Evolutionary conservation across 53 echinoderm and acorn worm genomes (phyloP).

Genomic region (Holothuria scabra): DNA sequence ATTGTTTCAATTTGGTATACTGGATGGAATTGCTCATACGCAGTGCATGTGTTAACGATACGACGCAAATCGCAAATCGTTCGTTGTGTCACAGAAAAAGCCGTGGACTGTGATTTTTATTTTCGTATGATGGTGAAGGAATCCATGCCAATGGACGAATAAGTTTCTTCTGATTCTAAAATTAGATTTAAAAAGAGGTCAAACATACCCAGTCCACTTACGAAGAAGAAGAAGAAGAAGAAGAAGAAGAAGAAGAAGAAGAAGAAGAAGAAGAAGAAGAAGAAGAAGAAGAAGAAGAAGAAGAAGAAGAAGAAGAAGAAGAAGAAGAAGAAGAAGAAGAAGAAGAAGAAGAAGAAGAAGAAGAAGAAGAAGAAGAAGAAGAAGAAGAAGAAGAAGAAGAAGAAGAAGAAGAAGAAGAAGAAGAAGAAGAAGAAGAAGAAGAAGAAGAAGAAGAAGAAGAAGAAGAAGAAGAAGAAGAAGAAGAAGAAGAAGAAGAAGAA

Average conservation of each 20-base stretch:
- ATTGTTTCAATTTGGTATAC: too few species aligned
- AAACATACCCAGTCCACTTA: not conserved
- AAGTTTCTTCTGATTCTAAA: too few species aligned
- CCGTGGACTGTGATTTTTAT: too few species aligned
- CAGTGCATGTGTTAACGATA: too few species aligned
- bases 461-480: not conserved
- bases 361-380: not conserved
- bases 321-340: not conserved
- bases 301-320: not conserved
- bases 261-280: not conserved
- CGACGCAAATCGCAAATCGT: too few species aligned
- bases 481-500: not conserved
- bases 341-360: not conserved
- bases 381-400: not conserved
- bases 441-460: not conserved
- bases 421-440: not conserved
- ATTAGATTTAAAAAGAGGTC: not conserved
- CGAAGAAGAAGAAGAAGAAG: constrained; percentile 11
- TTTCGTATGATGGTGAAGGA: too few species aligned
- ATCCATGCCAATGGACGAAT: too few species aligned
- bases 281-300: constrained; percentile 21
- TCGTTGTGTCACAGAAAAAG: too few species aligned
- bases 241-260: constrained; percentile 9
- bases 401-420: not conserved
- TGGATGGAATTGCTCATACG: too few species aligned